phyloP scores from a whole-genome alignment of 1,140 invertebrate species.

The Centruroides vittatus region DNA sequence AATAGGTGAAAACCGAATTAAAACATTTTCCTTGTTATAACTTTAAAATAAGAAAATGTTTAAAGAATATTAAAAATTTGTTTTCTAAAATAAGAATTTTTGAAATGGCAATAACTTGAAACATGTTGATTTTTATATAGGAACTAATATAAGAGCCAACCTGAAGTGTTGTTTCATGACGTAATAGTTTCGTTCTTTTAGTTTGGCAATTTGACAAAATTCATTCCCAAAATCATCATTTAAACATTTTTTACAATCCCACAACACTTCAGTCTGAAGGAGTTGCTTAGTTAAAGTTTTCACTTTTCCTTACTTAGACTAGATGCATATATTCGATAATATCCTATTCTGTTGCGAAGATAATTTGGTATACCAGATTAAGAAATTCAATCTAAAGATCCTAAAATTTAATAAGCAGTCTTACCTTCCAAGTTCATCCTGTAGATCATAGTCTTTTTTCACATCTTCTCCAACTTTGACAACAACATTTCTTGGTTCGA shows the following conservation, averaged over 20 bases:
- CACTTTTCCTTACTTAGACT: no score
- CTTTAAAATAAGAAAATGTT: no score
- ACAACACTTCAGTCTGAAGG: not conserved
- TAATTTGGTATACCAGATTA: no score
- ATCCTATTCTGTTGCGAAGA: no score
- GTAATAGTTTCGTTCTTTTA: not conserved
- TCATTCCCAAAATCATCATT: not conserved
- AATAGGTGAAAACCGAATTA: no score
- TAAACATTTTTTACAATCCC: no score
- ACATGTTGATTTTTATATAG: not conserved
- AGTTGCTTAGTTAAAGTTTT: no score
- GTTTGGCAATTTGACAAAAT: not conserved
- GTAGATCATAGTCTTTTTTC: slow-evolving; percentile 11
- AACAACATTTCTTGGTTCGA: slow-evolving; percentile 10
- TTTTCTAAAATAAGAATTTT: no score
- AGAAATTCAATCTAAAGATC: no score
- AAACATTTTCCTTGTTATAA: no score
- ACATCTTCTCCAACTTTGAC: slow-evolving; percentile 18
- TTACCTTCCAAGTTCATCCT: slow-evolving; percentile 18
- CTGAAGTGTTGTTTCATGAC: not conserved
- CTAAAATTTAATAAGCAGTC: not conserved
- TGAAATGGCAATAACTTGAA: not conserved
- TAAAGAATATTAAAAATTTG: no score
- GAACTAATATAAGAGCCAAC: not conserved
- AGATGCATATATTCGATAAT: no score